Percentiles rank a stretch among this genome's conserved stretches.
These are phyloP conservation scores for Pantherophis guttatus DNA, from an alignment of 2,113 vertebrate species.

Conservation along the genomic window DNA sequence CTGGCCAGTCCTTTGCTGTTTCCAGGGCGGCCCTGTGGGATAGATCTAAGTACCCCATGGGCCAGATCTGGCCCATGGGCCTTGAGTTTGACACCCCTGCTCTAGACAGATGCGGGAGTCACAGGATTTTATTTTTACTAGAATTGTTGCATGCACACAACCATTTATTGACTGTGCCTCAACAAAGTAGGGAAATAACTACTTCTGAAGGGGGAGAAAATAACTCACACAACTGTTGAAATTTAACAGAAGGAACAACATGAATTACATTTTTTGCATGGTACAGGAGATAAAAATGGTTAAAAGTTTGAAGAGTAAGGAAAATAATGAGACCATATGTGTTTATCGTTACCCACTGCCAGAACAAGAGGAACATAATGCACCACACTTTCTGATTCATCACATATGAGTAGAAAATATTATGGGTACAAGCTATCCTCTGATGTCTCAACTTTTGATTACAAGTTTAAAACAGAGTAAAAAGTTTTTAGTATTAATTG, in stretches of 20 bases:
- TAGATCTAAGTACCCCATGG: too few relatives aligned
- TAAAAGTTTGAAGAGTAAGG: background rate
- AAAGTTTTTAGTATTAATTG: background rate
- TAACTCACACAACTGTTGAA: background rate
- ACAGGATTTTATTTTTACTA: background rate
- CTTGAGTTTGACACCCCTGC: too few relatives aligned
- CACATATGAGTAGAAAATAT: background rate
- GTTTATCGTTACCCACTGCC: background rate
- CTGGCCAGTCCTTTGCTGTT: too few relatives aligned
- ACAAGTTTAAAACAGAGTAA: background rate
- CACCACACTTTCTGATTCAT: background rate
- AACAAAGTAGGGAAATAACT: background rate
- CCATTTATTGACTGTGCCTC: background rate
- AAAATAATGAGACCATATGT: background rate
- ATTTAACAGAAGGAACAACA: background rate
- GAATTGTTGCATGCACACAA: background rate
- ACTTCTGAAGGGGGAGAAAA: background rate
- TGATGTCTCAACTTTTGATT: background rate
- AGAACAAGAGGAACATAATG: background rate
- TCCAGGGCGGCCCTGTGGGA: too few relatives aligned
- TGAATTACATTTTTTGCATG: background rate
- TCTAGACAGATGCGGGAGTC: background rate
- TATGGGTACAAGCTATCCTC: background rate
- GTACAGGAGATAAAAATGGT: background rate
- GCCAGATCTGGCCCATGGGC: too few relatives aligned